A percentile compares a stretch with the other conserved stretches of the same genome.
Conservation (phyloP, 2,888 invertebrate species). For the Alloplasta piceator region DNA sequence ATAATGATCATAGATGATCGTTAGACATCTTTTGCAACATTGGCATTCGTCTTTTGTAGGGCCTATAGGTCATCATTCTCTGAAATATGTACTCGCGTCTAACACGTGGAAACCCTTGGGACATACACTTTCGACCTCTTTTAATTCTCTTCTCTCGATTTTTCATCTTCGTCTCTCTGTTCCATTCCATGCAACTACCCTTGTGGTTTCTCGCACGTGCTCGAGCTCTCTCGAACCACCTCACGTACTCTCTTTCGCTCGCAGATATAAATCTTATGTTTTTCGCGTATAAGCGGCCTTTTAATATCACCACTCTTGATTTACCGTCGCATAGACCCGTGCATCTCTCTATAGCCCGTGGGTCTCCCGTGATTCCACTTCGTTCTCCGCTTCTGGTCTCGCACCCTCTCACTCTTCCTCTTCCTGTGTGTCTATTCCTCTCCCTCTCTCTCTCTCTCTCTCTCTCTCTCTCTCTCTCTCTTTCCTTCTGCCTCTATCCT, state of each 20-base stretch:
- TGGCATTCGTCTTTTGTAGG: too few species aligned
- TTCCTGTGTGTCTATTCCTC: constrained; percentile 47
- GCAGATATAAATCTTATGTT: constrained; percentile 81
- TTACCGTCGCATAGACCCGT: constrained; percentile 79
- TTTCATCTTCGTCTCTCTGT: constrained; percentile 41
- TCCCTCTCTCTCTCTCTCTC: constrained; percentile 11
- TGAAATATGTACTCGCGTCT: too few species aligned
- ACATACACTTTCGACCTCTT: constrained; percentile 46
- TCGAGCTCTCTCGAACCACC: constrained; percentile 22
- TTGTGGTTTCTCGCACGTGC: constrained; percentile 47
- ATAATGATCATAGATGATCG: too few species aligned
- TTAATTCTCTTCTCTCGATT: constrained; percentile 58
- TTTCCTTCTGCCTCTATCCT: constrained; percentile 16
- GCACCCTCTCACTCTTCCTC: constrained; percentile 12
- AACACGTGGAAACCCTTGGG: too few species aligned
- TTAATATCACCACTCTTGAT: constrained; percentile 82
- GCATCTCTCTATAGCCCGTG: constrained; percentile 73
- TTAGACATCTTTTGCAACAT: too few species aligned
- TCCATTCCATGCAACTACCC: constrained; percentile 41
- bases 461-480: constrained; percentile 32
- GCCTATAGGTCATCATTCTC: too few species aligned
- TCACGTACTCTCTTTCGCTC: constrained; percentile 57
- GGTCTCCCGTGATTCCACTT: constrained; percentile 14
- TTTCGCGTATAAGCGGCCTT: constrained; percentile 83
- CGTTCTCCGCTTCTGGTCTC: constrained; percentile 6